Evolutionary conservation across 1,140 invertebrate genomes (phyloP).

Genomic region (Leptinotarsa defecta): DNA sequence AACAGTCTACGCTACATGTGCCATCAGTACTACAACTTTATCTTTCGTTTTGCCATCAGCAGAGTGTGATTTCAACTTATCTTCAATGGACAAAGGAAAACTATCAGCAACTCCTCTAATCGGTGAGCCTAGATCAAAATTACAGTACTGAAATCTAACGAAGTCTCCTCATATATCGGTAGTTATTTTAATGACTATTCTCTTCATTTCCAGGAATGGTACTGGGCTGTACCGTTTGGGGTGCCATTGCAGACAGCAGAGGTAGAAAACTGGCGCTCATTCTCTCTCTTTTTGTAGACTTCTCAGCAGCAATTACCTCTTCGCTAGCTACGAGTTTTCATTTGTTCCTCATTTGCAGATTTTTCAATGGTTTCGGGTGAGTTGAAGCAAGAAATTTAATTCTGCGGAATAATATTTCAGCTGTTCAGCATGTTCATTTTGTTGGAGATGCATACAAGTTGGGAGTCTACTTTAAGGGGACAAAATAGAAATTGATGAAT

Average conservation of each 20-base stretch:
- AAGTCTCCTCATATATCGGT: too few relatives aligned
- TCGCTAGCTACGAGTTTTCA: slow-evolving; percentile 65
- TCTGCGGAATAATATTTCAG: too few relatives aligned
- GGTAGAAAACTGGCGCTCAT: slow-evolving; percentile 66
- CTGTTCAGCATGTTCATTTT: too few relatives aligned
- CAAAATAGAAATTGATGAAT: too few relatives aligned
- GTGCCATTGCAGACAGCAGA: slow-evolving; percentile 65
- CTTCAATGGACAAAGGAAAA: slow-evolving; percentile 62
- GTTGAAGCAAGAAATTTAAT: slow-evolving; percentile 25
- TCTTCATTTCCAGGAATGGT: slow-evolving; percentile 64
- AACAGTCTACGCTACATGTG: slow-evolving; percentile 71
- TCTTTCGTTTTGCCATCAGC: slow-evolving; percentile 68
- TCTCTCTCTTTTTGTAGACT: slow-evolving; percentile 66
- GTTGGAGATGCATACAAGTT: too few relatives aligned
- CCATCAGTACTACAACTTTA: slow-evolving; percentile 64
- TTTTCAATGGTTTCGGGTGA: slow-evolving; percentile 69
- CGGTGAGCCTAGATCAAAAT: slow-evolving; percentile 52
- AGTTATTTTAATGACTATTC: too few relatives aligned
- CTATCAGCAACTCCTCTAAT: slow-evolving; percentile 64
- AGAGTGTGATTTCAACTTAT: slow-evolving; percentile 61
- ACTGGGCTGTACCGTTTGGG: slow-evolving; percentile 71
- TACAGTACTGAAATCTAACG: too few relatives aligned
- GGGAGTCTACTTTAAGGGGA: too few relatives aligned
- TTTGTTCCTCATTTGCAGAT: slow-evolving; percentile 66
- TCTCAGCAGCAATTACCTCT: slow-evolving; percentile 63